These are phyloP conservation scores for Eulemur rufifrons DNA, from an alignment of 2,113 vertebrate genomes.

Conservation along the genomic window DNA sequence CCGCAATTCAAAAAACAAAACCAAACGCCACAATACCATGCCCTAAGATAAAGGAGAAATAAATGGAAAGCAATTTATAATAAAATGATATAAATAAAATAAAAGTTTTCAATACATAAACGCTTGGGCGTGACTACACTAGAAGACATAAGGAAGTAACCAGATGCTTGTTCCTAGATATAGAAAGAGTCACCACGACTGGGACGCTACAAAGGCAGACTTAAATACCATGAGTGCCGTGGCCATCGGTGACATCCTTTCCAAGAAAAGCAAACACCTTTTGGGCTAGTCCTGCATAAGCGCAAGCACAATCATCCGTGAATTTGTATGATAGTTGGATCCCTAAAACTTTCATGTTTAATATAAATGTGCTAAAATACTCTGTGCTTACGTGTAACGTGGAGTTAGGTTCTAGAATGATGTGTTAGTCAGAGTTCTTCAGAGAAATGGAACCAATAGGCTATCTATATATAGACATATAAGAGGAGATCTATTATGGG, in stretches of 20 bases:
- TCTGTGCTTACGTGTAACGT: background rate
- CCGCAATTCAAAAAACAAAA: background rate
- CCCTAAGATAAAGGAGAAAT: background rate
- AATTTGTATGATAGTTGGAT: background rate
- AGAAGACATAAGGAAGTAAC: background rate
- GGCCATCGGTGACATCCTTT: background rate
- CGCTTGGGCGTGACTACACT: background rate
- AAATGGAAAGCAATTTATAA: background rate
- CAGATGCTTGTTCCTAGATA: no score
- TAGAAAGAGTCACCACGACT: background rate
- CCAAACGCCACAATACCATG: background rate
- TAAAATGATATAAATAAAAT: background rate
- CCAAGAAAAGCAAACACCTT: background rate
- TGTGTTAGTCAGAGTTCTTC: background rate
- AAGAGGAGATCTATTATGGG: background rate
- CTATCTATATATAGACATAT: background rate
- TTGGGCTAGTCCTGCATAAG: background rate
- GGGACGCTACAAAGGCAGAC: background rate
- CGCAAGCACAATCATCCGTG: background rate
- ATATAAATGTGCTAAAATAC: background rate
- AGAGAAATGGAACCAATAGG: background rate
- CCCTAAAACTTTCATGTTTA: background rate
- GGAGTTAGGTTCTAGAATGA: background rate
- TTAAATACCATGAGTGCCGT: background rate
- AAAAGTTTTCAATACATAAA: background rate